phyloP scores from a whole-genome alignment of 2,113 vertebrate species.

The Morone saxatilis region DNA sequence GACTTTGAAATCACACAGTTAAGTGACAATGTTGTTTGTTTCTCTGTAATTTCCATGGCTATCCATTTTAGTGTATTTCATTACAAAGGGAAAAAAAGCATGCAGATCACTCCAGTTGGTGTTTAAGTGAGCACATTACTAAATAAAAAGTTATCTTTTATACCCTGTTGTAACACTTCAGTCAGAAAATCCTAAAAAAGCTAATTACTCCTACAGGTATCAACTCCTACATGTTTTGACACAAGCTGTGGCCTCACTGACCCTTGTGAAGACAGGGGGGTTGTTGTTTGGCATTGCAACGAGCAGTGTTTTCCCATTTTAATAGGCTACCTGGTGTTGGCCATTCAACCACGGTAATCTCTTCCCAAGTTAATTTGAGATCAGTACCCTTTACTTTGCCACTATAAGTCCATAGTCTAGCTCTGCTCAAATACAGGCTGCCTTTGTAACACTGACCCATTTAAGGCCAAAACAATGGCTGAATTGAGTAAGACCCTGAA shows the following conservation, averaged over 20 bases:
- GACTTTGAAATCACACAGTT: not conserved
- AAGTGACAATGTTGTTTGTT: not conserved
- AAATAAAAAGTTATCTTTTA: not conserved
- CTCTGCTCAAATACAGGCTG: conserved; percentile 42
- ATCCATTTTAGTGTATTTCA: not conserved
- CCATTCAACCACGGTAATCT: conserved; percentile 9
- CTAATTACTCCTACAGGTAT: not conserved
- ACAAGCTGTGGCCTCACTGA: not conserved
- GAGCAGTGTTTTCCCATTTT: conserved; percentile 6
- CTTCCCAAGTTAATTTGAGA: conserved; percentile 37
- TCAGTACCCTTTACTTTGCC: conserved; percentile 30
- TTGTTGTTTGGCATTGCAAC: not conserved
- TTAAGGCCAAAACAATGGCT: conserved; percentile 63
- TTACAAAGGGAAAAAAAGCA: conserved; percentile 10
- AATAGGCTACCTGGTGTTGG: not conserved
- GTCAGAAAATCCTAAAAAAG: not conserved
- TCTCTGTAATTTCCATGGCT: not conserved
- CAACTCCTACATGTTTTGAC: not conserved
- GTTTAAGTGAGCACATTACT: not conserved
- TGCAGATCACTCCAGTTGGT: not conserved
- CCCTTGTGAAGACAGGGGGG: not conserved
- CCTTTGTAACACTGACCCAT: conserved; percentile 76
- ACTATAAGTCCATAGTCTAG: conserved; percentile 24
- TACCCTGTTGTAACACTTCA: conserved; percentile 4
- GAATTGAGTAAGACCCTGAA: conserved; percentile 49